These are phyloP conservation scores for Octonoba sinensis DNA, from an alignment of 2,888 invertebrate genomes.

Conservation along the genomic window DNA sequence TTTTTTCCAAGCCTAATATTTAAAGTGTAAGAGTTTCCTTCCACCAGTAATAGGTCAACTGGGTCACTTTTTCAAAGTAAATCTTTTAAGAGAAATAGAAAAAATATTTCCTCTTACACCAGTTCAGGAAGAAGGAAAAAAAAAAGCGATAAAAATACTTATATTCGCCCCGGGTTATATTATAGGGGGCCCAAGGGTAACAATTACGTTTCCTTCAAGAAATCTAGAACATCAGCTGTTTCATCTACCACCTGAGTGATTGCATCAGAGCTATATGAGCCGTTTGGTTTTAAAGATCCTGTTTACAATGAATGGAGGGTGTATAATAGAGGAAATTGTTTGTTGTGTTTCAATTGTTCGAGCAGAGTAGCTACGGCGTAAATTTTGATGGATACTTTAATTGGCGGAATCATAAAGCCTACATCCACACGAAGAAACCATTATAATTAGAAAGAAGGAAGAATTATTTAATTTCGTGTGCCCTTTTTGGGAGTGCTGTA, in stretches of 20 bases:
- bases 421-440: no score
- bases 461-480: no score
- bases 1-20: neutral
- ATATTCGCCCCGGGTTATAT: conserved; percentile 15
- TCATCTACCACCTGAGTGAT: conserved; percentile 1
- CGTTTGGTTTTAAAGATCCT: neutral
- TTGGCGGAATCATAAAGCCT: no score
- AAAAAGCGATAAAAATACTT: neutral
- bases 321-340: no score
- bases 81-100: neutral
- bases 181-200: conserved; percentile 40
- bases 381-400: no score
- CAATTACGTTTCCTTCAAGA: conserved; percentile 42
- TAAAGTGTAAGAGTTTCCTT: neutral
- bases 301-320: no score
- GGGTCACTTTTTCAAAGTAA: conserved; percentile 22
- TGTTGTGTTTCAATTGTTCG: no score
- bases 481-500: no score
- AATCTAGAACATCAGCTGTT: conserved; percentile 26
- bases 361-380: no score
- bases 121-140: conserved; percentile 23
- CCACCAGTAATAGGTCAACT: conserved; percentile 17
- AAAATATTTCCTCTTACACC: conserved; percentile 40
- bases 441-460: no score
- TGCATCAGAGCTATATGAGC: neutral